phyloP scores from a whole-genome alignment of 2,888 invertebrate genomes.

The Papilio gigon region DNA sequence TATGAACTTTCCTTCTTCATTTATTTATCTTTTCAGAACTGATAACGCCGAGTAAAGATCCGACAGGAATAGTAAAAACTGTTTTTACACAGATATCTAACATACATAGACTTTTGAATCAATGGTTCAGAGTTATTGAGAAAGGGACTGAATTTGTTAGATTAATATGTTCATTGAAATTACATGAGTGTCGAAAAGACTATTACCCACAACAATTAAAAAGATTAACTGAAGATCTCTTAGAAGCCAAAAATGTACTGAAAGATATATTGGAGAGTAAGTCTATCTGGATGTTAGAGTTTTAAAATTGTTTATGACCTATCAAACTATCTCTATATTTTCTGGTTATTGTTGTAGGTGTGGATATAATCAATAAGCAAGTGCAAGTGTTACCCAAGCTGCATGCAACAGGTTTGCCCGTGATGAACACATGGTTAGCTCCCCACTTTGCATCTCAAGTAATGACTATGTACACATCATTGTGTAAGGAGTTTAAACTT shows the following conservation, averaged over 20 bases:
- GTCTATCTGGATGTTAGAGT: conserved; percentile 12
- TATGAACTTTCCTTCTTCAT: conserved; percentile 15
- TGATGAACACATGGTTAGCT: conserved; percentile 70
- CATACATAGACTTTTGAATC: conserved; percentile 59
- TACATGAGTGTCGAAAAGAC: conserved; percentile 64
- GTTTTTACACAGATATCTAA: conserved; percentile 68
- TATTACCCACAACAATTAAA: conserved; percentile 67
- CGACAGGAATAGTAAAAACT: conserved; percentile 66
- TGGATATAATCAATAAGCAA: conserved; percentile 59
- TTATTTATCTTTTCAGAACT: conserved; percentile 59
- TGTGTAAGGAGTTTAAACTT: conserved; percentile 62
- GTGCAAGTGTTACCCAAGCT: conserved; percentile 63
- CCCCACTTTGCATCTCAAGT: conserved; percentile 60
- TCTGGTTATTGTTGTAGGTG: conserved; percentile 63
- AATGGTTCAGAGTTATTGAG: conserved; percentile 65
- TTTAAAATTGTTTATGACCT: too few relatives aligned
- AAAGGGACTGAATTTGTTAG: conserved; percentile 66
- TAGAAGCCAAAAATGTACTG: conserved; percentile 58
- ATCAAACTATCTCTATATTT: too few relatives aligned
- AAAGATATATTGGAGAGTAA: conserved; percentile 65
- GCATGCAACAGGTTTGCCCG: conserved; percentile 58
- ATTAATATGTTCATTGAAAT: conserved; percentile 61
- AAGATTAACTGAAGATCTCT: conserved; percentile 58
- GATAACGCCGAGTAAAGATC: conserved; percentile 63
- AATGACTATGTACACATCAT: conserved; percentile 50